A percentile compares a stretch with the other conserved stretches of the same genome.
These are phyloP conservation scores for Murina feae DNA, from an alignment of 2,113 vertebrate species.

Conservation along the genomic window DNA sequence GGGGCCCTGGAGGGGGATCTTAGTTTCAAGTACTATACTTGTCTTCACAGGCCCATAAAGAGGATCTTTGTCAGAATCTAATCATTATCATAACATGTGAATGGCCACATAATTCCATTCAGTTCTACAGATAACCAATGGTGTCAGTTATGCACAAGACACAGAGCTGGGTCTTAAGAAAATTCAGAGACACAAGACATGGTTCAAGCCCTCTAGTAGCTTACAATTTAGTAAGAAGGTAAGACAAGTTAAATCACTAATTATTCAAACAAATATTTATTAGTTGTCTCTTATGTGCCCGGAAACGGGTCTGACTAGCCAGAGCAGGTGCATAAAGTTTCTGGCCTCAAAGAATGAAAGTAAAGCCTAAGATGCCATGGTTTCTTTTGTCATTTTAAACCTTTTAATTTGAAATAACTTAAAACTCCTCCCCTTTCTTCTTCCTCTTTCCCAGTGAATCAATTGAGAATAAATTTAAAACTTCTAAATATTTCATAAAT, in stretches of 20 bases:
- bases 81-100: slow-evolving; percentile 26
- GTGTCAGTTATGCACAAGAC: slow-evolving; percentile 26
- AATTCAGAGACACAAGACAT: not conserved
- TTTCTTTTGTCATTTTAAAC: not conserved
- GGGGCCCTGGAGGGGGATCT: not conserved
- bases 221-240: slow-evolving; percentile 50
- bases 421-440: not conserved
- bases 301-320: not conserved
- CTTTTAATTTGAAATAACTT: slow-evolving; percentile 23
- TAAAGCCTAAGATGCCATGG: not conserved
- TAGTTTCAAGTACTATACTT: slow-evolving; percentile 28
- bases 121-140: not conserved
- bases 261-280: not conserved
- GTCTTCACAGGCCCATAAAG: slow-evolving; percentile 44
- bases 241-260: not conserved
- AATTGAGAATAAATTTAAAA: not conserved
- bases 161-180: not conserved
- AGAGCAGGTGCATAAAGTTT: not conserved
- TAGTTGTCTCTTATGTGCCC: not conserved
- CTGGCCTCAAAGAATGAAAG: not conserved
- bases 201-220: slow-evolving; percentile 44
- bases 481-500: not conserved
- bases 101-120: not conserved
- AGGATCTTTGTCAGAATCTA: slow-evolving; percentile 30
- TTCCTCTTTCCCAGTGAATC: not conserved